Evolutionary conservation across 2,797 vertebrate genomes (phyloP), one percentile per base, ranked within the genome.

Genomic region (Sebastes matsubarae): DNA sequence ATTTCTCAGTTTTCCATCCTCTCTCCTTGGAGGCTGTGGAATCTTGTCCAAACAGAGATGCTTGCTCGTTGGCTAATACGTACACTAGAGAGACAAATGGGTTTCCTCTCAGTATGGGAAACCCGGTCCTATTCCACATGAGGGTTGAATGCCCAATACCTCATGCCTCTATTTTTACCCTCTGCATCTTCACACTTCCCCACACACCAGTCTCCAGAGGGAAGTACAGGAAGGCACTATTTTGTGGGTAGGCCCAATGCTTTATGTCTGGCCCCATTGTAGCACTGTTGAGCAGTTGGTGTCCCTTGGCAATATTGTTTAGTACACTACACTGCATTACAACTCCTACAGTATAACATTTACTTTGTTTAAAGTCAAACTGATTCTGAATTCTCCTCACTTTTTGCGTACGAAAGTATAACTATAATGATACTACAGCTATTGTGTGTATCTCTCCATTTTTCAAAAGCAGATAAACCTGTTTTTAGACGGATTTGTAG

Each of bases 141-240:
- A 80, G 82, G 75, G 59, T 81, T 78, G 75, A 71, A 78, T 59
- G 79, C 60, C 84, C 79, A 72, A 46, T 83, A 80, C 71, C 64
- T 86, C 68, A 63, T 68, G 59, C 61, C 50, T 87, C 81, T 93
- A 92, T 93, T 94, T 94, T 88, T 89, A 90, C 77, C 59, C 64
- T 57, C 54, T 66, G 75, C 46, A 79, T 87, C 80, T 82, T 72
- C 70, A 81, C 77, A 77, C 59, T 72, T 69, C 64, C 50, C 27
- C 29, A 59, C 75, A 78, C 24, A 30, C 42, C 29, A 14, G 74
- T 85, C 90, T 90, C 86, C 58, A 32, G 72, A 71, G 89, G 83
- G 52, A 68, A 38, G 42, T 86, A 30, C 30, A 64, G 64, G 46
- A 80, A 81, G 68, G 22, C 50, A 76, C 34, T 72, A 80, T 71